Evolutionary conservation across 2,888 invertebrate genomes (phyloP), one percentile per base, ranked within the genome.

Genomic region (Leptopilina myrica): DNA sequence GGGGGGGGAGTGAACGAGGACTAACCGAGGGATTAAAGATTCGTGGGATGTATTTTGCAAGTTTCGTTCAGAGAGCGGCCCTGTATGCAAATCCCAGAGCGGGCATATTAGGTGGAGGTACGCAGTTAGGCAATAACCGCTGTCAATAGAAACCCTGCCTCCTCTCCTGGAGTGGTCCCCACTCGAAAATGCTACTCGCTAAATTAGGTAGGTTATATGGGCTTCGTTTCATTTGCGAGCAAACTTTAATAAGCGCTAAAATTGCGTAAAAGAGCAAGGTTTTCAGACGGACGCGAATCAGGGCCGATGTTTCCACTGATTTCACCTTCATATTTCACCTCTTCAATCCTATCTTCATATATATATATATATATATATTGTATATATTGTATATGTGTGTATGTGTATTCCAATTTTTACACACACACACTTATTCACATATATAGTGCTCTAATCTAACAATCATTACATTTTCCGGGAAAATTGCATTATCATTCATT

Each of bases 51-150:
- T 90, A 86, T 90, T 43, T 90, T 88, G 89, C 88, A 89, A 89
- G 90, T 89, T 91, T 89, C 88, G 90, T 89, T 88, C 88, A 8
- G 87, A 87, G 89, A 87, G 89, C 89, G 88, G 88, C 88, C 89
- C 89, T 88, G 89, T 86, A 89, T 89, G 88, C 89, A 89, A 90
- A 91, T 90, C 88, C 89, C 88, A 87, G 43, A 89, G 88, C 88
- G 86, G 89, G 91, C 90, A 91, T 91, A 91, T 91, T 91, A 91
- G 91, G 91, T 90, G 87, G 91, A 90, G 90, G 89, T 89, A 91
- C 90, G 91, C 91, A 92, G 91, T 92, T 92, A 92, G 91, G 91
- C 91, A 91, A 92, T 92, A 92, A 92, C 91, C 91, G 91, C 91
- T 91, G 91, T 91, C 91, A 91, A 91, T 92, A 91, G 91, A 90